phyloP scores from a whole-genome alignment of 1,140 invertebrate species.

The Drosophila grimshawi region DNA sequence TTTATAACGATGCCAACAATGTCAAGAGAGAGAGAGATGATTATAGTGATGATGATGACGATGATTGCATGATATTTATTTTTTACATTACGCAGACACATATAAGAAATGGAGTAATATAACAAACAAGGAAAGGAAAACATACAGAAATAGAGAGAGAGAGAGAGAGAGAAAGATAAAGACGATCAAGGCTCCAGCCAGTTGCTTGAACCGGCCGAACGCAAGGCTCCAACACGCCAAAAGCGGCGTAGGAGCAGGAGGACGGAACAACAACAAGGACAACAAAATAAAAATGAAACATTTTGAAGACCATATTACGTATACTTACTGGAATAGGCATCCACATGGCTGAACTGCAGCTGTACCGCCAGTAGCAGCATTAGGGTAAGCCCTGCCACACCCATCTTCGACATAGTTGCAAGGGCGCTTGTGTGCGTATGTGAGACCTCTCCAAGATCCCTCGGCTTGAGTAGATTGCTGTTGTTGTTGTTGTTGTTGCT shows the following conservation, averaged over 20 bases:
- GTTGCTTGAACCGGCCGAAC: too few species aligned
- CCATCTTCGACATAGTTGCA: constrained; percentile 33
- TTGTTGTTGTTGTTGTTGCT: constrained; percentile 7
- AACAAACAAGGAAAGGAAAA: not conserved
- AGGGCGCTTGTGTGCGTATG: too few species aligned
- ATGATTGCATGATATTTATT: constrained; percentile 13
- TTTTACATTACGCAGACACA: constrained; percentile 9
- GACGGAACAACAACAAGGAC: constrained; percentile 10
- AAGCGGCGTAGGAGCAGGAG: not conserved
- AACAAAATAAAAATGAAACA: constrained; percentile 15
- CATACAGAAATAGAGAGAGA: not conserved
- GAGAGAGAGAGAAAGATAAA: not conserved
- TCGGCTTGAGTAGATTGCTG: not conserved
- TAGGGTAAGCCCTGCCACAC: constrained; percentile 58
- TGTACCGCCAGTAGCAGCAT: constrained; percentile 46
- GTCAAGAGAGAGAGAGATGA: not conserved
- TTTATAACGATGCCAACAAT: constrained; percentile 3
- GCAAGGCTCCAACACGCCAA: too few species aligned
- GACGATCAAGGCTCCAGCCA: not conserved
- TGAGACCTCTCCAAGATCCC: not conserved
- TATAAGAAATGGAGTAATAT: not conserved
- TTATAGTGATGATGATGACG: constrained; percentile 8
- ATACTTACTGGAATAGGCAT: constrained; percentile 83
- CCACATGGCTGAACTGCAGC: constrained; percentile 60
- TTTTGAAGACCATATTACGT: constrained; percentile 36